Conservation (phyloP, 2,888 invertebrate genomes). For the Zygothrica quintamaculata region DNA sequence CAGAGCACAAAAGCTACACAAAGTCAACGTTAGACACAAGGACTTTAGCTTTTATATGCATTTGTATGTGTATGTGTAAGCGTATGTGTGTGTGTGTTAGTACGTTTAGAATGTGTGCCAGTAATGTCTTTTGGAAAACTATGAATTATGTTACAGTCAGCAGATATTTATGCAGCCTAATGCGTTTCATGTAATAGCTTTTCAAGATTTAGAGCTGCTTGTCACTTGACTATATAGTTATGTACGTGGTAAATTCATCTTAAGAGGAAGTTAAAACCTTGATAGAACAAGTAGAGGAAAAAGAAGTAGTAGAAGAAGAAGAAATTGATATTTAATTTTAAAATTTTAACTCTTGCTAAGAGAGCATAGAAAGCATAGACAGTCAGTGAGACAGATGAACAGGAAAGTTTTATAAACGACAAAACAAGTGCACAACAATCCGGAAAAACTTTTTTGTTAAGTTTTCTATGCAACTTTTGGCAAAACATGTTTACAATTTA, state of each 20-base stretch:
- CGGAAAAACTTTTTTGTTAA: slow-evolving; percentile 9
- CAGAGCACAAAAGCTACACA: slow-evolving; percentile 28
- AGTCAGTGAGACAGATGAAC: neutral
- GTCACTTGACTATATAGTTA: neutral
- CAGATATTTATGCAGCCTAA: slow-evolving; percentile 64
- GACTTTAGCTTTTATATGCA: slow-evolving; percentile 15
- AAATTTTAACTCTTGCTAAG: no score
- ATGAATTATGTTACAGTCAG: slow-evolving; percentile 58
- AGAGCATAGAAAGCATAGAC: no score
- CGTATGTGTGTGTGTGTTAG: neutral
- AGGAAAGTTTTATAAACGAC: neutral
- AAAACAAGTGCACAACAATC: slow-evolving; percentile 5
- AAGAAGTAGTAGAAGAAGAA: no score
- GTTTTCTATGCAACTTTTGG: slow-evolving; percentile 1
- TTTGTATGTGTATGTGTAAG: slow-evolving; percentile 2
- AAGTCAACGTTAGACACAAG: slow-evolving; percentile 30
- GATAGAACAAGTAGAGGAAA: no score
- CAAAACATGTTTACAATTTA: neutral
- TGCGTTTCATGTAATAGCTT: slow-evolving; percentile 50
- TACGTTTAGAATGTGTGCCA: slow-evolving; percentile 22
- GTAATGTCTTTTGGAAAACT: slow-evolving; percentile 47
- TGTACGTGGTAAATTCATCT: neutral
- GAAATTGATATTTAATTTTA: no score
- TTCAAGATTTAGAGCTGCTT: slow-evolving; percentile 30
- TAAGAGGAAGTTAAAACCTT: no score